Percentiles rank a stretch among this genome's conserved stretches.
Evolutionary conservation across 2,113 vertebrate genomes (phyloP).

Genomic region (Corythaeola cristata): DNA sequence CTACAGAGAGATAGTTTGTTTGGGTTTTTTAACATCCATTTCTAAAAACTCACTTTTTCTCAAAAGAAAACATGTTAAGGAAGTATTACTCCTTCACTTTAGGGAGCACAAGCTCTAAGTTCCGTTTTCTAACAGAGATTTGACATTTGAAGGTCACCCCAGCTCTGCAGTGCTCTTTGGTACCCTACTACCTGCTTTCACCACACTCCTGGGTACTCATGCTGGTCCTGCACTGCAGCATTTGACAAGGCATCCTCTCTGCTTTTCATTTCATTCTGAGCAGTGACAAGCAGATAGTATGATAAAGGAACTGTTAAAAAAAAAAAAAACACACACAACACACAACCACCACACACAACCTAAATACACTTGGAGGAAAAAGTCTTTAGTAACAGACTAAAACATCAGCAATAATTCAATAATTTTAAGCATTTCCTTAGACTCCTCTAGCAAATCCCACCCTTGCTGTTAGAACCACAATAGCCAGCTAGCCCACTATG

Average conservation of each 20-base stretch:
- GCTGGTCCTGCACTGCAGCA: neutral
- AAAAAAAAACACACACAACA: too few species aligned
- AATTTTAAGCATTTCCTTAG: neutral
- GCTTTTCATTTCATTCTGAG: neutral
- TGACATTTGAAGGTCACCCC: neutral
- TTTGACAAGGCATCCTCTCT: neutral
- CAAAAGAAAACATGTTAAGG: neutral
- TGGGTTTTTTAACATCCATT: neutral
- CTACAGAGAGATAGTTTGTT: neutral
- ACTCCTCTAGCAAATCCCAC: neutral
- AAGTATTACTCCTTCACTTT: neutral
- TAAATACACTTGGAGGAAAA: neutral
- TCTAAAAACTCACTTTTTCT: neutral
- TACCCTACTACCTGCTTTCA: neutral
- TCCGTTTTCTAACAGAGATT: neutral
- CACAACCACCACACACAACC: neutral
- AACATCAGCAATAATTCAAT: neutral
- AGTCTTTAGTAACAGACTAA: neutral
- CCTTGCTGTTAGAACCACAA: neutral
- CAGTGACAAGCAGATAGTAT: neutral
- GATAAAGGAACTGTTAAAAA: rapidly evolving
- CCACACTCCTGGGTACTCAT: neutral
- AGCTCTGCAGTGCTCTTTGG: neutral
- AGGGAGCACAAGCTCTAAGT: neutral
- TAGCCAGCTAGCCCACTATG: neutral